Percentiles rank a stretch among this genome's conserved stretches.
Evolutionary conservation across 2,797 vertebrate species (phyloP).

Genomic region (Poeciliopsis gracilis): DNA sequence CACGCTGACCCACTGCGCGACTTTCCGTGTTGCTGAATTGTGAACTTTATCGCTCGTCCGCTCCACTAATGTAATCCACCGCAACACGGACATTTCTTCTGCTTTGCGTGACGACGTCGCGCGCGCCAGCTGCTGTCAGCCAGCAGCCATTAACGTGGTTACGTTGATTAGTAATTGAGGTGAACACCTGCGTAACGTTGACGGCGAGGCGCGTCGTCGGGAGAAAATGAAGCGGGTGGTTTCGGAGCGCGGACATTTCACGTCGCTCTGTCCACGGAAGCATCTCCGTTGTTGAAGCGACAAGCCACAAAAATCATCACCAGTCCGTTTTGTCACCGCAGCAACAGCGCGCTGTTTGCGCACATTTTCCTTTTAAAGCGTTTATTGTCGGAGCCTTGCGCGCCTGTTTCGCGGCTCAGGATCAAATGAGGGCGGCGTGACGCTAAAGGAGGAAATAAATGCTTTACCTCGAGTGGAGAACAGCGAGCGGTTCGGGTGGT

Average conservation of each 20-base stretch:
- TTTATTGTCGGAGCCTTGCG: neutral
- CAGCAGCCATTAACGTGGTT: conserved; percentile 24
- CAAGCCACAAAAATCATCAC: conserved; percentile 30
- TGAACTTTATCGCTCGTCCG: conserved; percentile 29
- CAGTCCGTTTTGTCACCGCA: conserved; percentile 66
- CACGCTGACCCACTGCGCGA: neutral
- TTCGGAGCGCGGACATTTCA: neutral
- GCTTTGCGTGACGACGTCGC: conserved; percentile 9
- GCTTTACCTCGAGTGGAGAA: conserved; percentile 46
- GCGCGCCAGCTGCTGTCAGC: conserved; percentile 18
- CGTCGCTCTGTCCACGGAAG: neutral
- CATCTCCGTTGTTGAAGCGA: conserved; percentile 1
- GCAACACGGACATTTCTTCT: neutral
- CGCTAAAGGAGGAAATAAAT: neutral
- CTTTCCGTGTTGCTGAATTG: neutral
- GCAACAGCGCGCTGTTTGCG: conserved; percentile 10
- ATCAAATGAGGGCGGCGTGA: neutral
- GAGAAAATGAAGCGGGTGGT: neutral
- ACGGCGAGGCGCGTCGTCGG: neutral
- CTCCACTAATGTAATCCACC: neutral
- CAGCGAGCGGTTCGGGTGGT: conserved; percentile 11
- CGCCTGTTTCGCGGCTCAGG: rapidly evolving
- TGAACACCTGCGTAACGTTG: conserved; percentile 22
- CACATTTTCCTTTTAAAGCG: conserved; percentile 1
- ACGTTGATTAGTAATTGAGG: conserved; percentile 10